These are phyloP conservation scores for Cydia amplana DNA, from an alignment of 1,140 invertebrate species.

Conservation along the genomic window DNA sequence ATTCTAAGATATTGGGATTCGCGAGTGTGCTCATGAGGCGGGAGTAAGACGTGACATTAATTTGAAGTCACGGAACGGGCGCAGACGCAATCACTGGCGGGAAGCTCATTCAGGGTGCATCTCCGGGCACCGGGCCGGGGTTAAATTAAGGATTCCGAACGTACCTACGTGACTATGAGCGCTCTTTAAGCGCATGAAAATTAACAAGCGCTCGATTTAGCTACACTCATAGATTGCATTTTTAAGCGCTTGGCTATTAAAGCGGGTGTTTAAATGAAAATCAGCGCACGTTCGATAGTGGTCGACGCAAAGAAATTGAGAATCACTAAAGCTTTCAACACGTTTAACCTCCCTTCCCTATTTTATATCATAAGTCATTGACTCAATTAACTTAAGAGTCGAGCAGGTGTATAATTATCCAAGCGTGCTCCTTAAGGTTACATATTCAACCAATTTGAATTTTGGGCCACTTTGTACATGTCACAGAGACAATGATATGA, in stretches of 20 bases:
- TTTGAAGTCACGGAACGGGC: slow-evolving; percentile 59
- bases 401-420: neutral
- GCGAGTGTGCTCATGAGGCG: slow-evolving; percentile 31
- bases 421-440: neutral
- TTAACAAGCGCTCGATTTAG: slow-evolving; percentile 5
- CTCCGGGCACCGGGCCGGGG: slow-evolving; percentile 53
- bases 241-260: neutral
- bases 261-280: neutral
- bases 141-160: slow-evolving; percentile 69
- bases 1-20: neutral
- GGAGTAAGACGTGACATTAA: slow-evolving; percentile 57
- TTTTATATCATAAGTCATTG: no score
- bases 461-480: neutral
- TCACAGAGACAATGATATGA: neutral
- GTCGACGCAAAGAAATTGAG: neutral
- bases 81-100: slow-evolving; percentile 69
- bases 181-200: slow-evolving; percentile 22
- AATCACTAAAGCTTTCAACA: neutral
- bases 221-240: slow-evolving; percentile 22
- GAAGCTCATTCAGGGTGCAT: slow-evolving; percentile 70
- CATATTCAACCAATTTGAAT: neutral
- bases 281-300: neutral
- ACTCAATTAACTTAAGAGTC: no score
- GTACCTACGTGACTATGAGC: slow-evolving; percentile 34
- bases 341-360: no score